Evolutionary conservation across 1,140 invertebrate species (phyloP).

Genomic region (Battus philenor): DNA sequence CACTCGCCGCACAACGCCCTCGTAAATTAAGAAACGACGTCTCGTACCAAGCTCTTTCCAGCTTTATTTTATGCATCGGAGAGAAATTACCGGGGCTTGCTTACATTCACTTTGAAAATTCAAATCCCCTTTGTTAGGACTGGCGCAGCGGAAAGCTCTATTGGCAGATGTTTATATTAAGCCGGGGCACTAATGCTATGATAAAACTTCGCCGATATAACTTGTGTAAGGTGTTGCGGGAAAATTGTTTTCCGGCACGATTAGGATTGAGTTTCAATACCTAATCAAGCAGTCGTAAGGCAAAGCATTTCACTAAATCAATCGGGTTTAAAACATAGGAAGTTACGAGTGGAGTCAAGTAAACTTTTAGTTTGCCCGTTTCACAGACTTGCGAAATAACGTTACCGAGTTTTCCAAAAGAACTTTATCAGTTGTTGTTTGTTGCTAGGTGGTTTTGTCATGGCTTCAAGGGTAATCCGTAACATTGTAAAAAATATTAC

Average conservation of each 20-base stretch:
- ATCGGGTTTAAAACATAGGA: conserved; percentile 42
- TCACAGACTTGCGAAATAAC: conserved; percentile 42
- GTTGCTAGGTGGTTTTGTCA: no score
- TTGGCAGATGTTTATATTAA: conserved; percentile 45
- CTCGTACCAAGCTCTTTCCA: conserved; percentile 43
- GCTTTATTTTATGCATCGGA: conserved; percentile 48
- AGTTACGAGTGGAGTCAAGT: conserved; percentile 37
- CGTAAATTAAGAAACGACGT: conserved; percentile 66
- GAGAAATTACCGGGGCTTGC: conserved; percentile 31
- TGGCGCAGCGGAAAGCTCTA: conserved; percentile 17
- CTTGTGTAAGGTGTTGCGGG: conserved; percentile 29
- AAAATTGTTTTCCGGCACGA: conserved; percentile 55
- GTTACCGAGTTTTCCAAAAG: conserved; percentile 19
- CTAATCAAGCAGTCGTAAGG: conserved; percentile 39
- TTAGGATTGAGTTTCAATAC: conserved; percentile 62
- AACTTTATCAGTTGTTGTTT: conserved; percentile 4
- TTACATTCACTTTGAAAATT: conserved; percentile 32
- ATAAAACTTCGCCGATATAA: conserved; percentile 44
- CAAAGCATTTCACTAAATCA: conserved; percentile 28
- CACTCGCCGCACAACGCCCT: conserved; percentile 48
- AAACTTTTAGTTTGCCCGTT: conserved; percentile 34
- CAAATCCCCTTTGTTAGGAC: conserved; percentile 22
- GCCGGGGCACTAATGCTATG: conserved; percentile 31
- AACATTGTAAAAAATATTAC: no score
- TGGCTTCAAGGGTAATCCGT: no score